Evolutionary conservation across 2,797 vertebrate species (phyloP).

Genomic region (Peromyscus aztecus): DNA sequence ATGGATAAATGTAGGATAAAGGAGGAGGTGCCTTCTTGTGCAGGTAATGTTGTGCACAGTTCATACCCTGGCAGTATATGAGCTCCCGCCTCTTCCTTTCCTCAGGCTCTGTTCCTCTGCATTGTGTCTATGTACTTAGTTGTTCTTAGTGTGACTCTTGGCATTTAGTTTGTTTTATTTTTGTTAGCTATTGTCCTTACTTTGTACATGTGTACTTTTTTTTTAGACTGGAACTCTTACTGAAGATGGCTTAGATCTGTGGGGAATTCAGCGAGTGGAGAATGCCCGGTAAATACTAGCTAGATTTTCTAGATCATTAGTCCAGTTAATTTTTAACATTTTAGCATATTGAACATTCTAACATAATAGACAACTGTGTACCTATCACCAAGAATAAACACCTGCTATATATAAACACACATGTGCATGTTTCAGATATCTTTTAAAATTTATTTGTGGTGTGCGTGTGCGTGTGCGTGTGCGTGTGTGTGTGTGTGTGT

Average conservation of each 20-base stretch:
- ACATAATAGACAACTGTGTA: background rate
- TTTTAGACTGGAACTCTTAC: conserved; percentile 94
- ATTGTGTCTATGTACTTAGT: background rate
- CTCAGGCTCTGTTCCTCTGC: background rate
- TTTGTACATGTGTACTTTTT: conserved; percentile 27
- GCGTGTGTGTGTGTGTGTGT: background rate
- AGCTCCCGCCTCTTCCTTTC: background rate
- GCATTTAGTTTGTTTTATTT: background rate
- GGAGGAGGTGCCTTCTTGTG: background rate
- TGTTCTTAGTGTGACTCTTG: background rate
- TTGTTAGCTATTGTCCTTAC: background rate
- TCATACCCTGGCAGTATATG: background rate
- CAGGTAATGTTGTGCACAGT: background rate
- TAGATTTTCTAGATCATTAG: conserved; percentile 32
- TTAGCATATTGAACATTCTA: conserved; percentile 43
- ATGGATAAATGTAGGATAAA: background rate
- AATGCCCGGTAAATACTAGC: conserved; percentile 90
- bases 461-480: background rate
- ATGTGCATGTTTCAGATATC: background rate
- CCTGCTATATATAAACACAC: too few species aligned
- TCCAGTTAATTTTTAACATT: conserved; percentile 36
- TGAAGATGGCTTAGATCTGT: too few species aligned
- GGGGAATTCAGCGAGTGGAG: conserved; percentile 85
- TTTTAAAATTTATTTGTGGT: background rate
- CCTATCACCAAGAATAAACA: background rate